These are phyloP conservation scores for Thermophis baileyi DNA, from an alignment of 2,113 vertebrate genomes.

Conservation along the genomic window DNA sequence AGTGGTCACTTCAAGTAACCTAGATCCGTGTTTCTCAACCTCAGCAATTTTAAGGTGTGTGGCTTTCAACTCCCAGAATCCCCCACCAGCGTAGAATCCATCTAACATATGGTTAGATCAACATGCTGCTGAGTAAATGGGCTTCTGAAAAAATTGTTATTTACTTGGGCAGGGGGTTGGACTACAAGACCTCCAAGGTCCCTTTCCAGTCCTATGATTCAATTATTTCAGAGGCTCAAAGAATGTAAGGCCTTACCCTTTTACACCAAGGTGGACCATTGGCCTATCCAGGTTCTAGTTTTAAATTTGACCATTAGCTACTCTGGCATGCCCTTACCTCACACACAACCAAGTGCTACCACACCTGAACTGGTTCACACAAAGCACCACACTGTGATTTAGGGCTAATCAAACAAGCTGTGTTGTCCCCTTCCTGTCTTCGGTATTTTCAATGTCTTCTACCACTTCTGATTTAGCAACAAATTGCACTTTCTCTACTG, in stretches of 20 bases:
- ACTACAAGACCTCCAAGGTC: too few relatives aligned
- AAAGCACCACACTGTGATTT: not conserved
- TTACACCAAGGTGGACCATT: not conserved
- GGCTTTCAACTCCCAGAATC: too few relatives aligned
- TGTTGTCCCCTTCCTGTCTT: not conserved
- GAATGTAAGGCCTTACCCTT: not conserved
- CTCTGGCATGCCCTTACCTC: not conserved
- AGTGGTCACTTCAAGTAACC: too few relatives aligned
- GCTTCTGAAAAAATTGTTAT: too few relatives aligned
- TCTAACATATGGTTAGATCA: too few relatives aligned
- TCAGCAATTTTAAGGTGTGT: too few relatives aligned
- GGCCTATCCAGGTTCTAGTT: not conserved
- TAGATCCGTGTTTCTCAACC: too few relatives aligned
- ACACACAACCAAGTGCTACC: not conserved
- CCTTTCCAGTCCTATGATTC: too few relatives aligned
- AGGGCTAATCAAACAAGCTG: not conserved
- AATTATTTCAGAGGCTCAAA: too few relatives aligned
- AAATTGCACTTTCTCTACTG: not conserved
- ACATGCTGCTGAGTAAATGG: too few relatives aligned
- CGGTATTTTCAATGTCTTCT: not conserved
- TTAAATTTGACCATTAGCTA: not conserved
- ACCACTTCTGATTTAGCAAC: not conserved
- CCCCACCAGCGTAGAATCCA: too few relatives aligned
- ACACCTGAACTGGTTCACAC: not conserved
- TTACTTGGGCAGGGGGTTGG: too few relatives aligned